phyloP scores from a whole-genome alignment of 2,888 invertebrate genomes.

The Pyrrhosoma nymphula region DNA sequence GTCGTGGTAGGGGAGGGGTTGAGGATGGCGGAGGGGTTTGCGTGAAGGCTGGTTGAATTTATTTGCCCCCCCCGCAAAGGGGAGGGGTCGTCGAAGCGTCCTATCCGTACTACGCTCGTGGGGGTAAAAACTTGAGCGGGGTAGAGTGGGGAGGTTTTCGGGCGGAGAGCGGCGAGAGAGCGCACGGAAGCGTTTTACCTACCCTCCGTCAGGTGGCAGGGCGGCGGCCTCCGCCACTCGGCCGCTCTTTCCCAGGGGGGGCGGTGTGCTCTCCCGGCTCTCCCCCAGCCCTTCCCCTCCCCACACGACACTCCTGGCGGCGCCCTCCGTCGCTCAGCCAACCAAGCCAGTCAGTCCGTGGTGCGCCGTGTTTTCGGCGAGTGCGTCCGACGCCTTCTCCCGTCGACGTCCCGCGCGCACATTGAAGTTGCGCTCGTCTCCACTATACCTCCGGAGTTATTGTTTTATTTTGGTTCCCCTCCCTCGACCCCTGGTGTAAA shows the following conservation, averaged over 20 bases:
- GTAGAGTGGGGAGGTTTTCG: not conserved
- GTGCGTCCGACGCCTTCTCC: not conserved
- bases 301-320: not conserved
- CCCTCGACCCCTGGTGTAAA: not conserved
- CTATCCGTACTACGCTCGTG: too few relatives aligned
- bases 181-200: conserved; percentile 17
- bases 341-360: not conserved
- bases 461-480: not conserved
- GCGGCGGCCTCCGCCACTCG: conserved; percentile 13
- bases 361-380: conserved; percentile 51
- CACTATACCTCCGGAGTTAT: not conserved
- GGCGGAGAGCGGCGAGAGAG: not conserved
- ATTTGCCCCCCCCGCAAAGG: not conserved
- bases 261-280: not conserved
- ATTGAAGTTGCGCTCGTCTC: not conserved
- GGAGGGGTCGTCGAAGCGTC: not conserved
- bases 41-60: not conserved
- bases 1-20: not conserved
- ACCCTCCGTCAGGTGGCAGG: conserved; percentile 64
- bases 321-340: not conserved
- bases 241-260: too few relatives aligned
- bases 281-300: not conserved
- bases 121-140: too few relatives aligned
- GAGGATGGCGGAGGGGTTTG: not conserved
- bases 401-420: not conserved